These are phyloP conservation scores for Drosophila ohnishii DNA, from an alignment of 1,140 invertebrate genomes.

Conservation along the genomic window DNA sequence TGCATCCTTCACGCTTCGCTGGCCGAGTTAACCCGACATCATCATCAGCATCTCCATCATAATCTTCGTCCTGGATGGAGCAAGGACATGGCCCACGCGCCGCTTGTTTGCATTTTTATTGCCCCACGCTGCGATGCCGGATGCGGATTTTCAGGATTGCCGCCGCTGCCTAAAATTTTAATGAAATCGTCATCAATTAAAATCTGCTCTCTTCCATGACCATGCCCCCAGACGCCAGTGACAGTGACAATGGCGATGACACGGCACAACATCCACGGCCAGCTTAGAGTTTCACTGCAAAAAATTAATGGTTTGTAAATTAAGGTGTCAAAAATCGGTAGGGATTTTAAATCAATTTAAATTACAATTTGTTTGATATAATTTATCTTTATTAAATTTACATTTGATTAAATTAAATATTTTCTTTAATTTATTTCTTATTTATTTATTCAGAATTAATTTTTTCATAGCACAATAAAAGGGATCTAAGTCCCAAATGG, in stretches of 20 bases:
- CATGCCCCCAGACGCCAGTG: conserved; percentile 49
- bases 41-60: conserved; percentile 27
- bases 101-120: conserved; percentile 73
- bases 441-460: background rate
- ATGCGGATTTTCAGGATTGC: conserved; percentile 62
- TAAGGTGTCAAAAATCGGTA: too few species aligned
- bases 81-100: conserved; percentile 44
- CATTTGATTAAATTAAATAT: background rate
- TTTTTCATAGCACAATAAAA: background rate
- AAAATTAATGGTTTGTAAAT: background rate
- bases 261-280: conserved; percentile 48
- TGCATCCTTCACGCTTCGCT: conserved; percentile 75
- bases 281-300: conserved; percentile 15
- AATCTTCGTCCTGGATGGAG: conserved; percentile 9
- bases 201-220: conserved; percentile 68
- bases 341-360: too few species aligned
- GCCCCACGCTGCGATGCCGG: conserved; percentile 45
- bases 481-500: too few species aligned
- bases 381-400: too few species aligned
- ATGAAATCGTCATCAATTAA: conserved; percentile 83
- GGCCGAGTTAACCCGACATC: conserved; percentile 26
- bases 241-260: conserved; percentile 52
- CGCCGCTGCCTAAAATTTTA: conserved; percentile 56
- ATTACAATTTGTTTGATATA: too few species aligned
- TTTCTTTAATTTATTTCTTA: background rate